Percentiles rank a stretch among this genome's conserved stretches.
These are phyloP conservation scores for Spilogale gracilis DNA, from an alignment of 2,113 vertebrate genomes.

Conservation along the genomic window DNA sequence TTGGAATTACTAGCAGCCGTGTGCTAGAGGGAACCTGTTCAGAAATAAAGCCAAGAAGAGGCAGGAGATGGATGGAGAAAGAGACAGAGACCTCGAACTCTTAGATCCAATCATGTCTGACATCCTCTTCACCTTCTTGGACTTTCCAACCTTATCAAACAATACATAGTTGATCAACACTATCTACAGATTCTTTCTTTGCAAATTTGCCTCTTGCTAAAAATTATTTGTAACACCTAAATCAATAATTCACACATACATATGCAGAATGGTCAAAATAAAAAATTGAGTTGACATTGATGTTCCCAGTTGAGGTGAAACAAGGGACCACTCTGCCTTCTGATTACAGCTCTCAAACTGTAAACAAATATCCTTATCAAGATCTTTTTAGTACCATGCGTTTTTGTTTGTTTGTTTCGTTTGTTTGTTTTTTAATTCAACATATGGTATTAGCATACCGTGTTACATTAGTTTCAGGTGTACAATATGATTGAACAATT, in stretches of 20 bases:
- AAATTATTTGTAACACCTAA: neutral
- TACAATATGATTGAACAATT: neutral
- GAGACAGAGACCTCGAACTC: neutral
- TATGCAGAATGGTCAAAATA: neutral
- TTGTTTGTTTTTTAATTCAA: neutral
- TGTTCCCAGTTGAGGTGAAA: neutral
- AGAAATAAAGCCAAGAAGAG: neutral
- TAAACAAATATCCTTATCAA: neutral
- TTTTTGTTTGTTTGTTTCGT: neutral
- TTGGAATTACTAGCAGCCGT: neutral
- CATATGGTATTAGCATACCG: neutral
- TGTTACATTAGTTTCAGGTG: neutral
- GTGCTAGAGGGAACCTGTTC: neutral
- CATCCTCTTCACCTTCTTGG: neutral
- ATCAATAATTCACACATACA: neutral
- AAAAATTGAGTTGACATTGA: neutral
- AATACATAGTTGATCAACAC: neutral
- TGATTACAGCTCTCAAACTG: neutral
- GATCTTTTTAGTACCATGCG: neutral
- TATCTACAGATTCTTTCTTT: neutral
- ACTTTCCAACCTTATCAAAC: neutral
- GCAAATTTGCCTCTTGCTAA: neutral
- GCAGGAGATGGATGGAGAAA: neutral
- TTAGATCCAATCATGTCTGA: neutral
- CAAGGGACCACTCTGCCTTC: neutral